Evolutionary conservation across 2,888 invertebrate genomes (phyloP).

Genomic region (Acholoe squamosa): DNA sequence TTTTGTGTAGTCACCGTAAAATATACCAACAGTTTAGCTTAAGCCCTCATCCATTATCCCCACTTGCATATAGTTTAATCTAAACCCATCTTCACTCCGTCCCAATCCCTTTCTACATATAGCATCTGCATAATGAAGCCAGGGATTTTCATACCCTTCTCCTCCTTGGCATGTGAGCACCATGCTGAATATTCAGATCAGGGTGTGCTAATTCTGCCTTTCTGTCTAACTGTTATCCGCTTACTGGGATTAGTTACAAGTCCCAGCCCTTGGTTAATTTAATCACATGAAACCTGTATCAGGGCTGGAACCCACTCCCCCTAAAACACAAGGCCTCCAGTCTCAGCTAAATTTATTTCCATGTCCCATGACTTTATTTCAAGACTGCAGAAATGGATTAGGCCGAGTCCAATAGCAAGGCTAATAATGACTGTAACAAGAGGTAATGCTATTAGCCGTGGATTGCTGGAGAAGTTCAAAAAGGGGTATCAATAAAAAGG

Average conservation of each 20-base stretch:
- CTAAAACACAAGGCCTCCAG: neutral
- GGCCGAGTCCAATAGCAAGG: neutral
- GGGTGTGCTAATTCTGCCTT: neutral
- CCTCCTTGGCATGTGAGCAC: neutral
- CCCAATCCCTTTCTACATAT: neutral
- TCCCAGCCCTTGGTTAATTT: neutral
- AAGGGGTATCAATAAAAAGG: neutral
- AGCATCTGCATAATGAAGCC: neutral
- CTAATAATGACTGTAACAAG: neutral
- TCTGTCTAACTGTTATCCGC: neutral
- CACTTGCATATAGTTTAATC: too few species aligned
- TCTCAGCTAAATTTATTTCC: neutral
- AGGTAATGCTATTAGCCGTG: neutral
- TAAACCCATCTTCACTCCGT: neutral
- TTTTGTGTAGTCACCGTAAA: too few species aligned
- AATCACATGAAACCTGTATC: constrained; percentile 48
- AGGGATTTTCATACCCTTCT: neutral
- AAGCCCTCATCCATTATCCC: too few species aligned
- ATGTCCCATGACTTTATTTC: neutral
- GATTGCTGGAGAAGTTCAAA: neutral
- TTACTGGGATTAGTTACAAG: constrained; percentile 12
- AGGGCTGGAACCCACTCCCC: neutral
- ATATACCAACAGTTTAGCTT: too few species aligned
- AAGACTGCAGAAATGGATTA: neutral
- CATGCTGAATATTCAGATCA: neutral